These are phyloP conservation scores for Aelia acuminata DNA, from an alignment of 2,888 invertebrate species.

Conservation along the genomic window DNA sequence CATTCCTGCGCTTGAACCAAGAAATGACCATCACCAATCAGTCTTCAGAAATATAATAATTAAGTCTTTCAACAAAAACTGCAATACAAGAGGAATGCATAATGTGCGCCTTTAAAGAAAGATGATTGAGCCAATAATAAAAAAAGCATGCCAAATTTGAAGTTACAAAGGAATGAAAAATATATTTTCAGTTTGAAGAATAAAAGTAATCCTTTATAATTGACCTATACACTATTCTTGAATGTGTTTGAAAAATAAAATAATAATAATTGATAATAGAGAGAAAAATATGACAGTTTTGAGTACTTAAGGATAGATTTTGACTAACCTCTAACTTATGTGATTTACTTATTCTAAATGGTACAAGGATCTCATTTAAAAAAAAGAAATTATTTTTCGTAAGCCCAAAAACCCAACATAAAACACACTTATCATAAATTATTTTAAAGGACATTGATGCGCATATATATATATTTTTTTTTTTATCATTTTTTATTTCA, in stretches of 20 bases:
- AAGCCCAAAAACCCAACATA: conserved; percentile 60
- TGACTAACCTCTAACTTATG: conserved; percentile 57
- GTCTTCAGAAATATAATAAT: conserved; percentile 63
- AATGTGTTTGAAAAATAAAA: conserved; percentile 16
- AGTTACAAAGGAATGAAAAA: conserved; percentile 51
- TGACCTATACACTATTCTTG: neutral
- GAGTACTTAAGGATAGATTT: conserved; percentile 46
- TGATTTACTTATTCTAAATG: conserved; percentile 60
- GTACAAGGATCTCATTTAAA: conserved; percentile 56
- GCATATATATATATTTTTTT: conserved; percentile 7
- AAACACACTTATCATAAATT: conserved; percentile 60
- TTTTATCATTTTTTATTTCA: neutral
- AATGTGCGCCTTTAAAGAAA: conserved; percentile 61
- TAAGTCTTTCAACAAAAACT: conserved; percentile 62
- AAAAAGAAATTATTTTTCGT: conserved; percentile 39
- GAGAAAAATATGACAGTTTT: conserved; percentile 50
- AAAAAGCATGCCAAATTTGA: conserved; percentile 53
- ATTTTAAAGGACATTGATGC: conserved; percentile 55
- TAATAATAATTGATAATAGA: conserved; percentile 43
- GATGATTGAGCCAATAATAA: conserved; percentile 58
- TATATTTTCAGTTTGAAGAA: neutral
- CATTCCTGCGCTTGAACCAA: conserved; percentile 62
- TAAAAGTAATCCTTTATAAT: neutral
- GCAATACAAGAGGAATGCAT: conserved; percentile 61
- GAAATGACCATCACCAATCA: conserved; percentile 65